Evolutionary conservation across 2,888 invertebrate genomes (phyloP).

Genomic region (Arge pagana): DNA sequence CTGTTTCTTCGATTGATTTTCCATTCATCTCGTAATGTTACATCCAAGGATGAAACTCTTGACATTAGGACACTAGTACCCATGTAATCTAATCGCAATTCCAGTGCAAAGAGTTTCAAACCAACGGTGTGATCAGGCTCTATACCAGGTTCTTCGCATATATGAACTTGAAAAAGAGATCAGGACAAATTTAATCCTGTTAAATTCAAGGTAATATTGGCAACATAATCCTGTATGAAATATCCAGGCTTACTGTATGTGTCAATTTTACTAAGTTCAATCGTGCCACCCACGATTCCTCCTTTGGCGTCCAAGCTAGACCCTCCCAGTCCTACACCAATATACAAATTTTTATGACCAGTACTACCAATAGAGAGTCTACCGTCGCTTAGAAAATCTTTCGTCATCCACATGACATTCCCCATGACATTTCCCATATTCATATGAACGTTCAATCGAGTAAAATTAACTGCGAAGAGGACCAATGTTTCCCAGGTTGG

Average conservation of each 20-base stretch:
- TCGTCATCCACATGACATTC: conserved; percentile 93
- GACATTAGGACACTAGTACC: conserved; percentile 94
- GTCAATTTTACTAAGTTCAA: conserved; percentile 87
- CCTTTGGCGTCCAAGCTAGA: conserved; percentile 95
- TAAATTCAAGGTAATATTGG: background rate
- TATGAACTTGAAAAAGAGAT: conserved; percentile 68
- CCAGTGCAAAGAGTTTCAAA: conserved; percentile 80
- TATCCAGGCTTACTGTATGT: conserved; percentile 70
- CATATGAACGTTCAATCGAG: conserved; percentile 95
- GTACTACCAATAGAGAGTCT: conserved; percentile 91
- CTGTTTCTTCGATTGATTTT: conserved; percentile 64
- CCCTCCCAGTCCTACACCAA: conserved; percentile 84
- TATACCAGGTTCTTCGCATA: conserved; percentile 86
- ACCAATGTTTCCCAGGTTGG: conserved; percentile 96
- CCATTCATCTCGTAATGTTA: conserved; percentile 88
- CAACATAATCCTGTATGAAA: background rate
- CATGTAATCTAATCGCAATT: conserved; percentile 96
- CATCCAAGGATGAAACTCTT: conserved; percentile 80
- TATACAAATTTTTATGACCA: conserved; percentile 91
- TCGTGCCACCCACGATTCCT: conserved; percentile 96
- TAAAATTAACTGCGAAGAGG: conserved; percentile 94
- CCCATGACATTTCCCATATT: conserved; percentile 99
- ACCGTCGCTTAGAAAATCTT: conserved; percentile 90
- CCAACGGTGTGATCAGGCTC: conserved; percentile 89
- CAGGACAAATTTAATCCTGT: background rate